These are phyloP conservation scores for Stichodactyla helianthus DNA, from an alignment of 64 coral and sea anemone species.

Conservation along the genomic window DNA sequence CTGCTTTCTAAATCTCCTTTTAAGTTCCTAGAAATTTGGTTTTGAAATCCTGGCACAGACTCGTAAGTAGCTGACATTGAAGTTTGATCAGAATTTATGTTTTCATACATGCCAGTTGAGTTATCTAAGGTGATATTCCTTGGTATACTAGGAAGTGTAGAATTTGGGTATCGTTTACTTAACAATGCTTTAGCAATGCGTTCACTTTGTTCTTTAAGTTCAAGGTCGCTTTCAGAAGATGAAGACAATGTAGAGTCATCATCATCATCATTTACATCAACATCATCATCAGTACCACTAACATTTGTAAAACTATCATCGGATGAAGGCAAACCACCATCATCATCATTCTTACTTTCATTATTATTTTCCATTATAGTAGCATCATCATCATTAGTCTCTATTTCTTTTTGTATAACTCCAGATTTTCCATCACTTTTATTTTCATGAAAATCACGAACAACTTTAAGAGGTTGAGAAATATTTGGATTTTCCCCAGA, in stretches of 20 bases:
- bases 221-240: conserved; percentile 23
- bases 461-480: conserved; percentile 40
- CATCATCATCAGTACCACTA: conserved; percentile 46
- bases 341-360: neutral
- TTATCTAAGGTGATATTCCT: neutral
- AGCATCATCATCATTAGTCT: conserved; percentile 1
- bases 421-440: neutral
- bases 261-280: conserved; percentile 35
- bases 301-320: conserved; percentile 84
- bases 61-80: neutral
- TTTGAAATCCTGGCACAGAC: conserved; percentile 28
- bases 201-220: conserved; percentile 20
- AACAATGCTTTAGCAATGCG: conserved; percentile 18
- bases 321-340: conserved; percentile 18
- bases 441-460: neutral
- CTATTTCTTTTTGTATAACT: neutral
- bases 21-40: conserved; percentile 44
- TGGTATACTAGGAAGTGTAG: conserved; percentile 70
- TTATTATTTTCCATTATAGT: neutral
- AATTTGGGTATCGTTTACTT: conserved; percentile 55
- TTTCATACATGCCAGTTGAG: conserved; percentile 41
- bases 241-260: conserved; percentile 25
- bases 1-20: conserved; percentile 16
- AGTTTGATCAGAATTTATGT: neutral
- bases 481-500: conserved; percentile 22